Conservation (phyloP, 2,113 vertebrate species). For the Gila orcuttii region DNA sequence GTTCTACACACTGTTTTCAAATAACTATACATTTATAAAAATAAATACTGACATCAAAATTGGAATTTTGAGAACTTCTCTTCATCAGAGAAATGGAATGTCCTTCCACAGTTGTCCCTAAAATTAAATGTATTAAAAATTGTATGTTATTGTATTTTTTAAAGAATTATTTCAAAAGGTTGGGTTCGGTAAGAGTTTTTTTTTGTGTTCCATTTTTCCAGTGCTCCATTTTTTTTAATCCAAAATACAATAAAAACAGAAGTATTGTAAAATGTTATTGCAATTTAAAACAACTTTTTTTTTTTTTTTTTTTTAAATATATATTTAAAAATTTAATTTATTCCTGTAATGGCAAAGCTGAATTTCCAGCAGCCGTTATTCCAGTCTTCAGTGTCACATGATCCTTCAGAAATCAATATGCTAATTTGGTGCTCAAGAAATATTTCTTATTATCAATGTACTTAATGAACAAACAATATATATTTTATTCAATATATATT, state of each 20-base stretch:
- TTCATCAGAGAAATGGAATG: background rate
- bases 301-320: background rate
- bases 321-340: too few species aligned
- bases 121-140: too few species aligned
- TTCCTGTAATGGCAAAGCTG: too few species aligned
- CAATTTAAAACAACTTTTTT: background rate
- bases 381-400: too few species aligned
- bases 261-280: background rate
- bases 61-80: background rate
- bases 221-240: too few species aligned
- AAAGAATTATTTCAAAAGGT: too few species aligned
- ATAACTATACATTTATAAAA: background rate
- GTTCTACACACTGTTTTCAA: background rate
- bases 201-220: background rate
- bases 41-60: background rate
- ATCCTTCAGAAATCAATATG: background rate
- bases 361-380: too few species aligned
- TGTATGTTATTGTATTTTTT: too few species aligned
- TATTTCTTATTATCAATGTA: background rate
- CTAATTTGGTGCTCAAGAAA: background rate
- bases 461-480: too few species aligned
- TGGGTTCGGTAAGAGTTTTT: too few species aligned
- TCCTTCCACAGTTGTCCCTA: too few species aligned
- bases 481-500: background rate
- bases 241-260: background rate